These are phyloP conservation scores for Drosophila bocki DNA, from an alignment of 1,140 invertebrate species.

Conservation along the genomic window DNA sequence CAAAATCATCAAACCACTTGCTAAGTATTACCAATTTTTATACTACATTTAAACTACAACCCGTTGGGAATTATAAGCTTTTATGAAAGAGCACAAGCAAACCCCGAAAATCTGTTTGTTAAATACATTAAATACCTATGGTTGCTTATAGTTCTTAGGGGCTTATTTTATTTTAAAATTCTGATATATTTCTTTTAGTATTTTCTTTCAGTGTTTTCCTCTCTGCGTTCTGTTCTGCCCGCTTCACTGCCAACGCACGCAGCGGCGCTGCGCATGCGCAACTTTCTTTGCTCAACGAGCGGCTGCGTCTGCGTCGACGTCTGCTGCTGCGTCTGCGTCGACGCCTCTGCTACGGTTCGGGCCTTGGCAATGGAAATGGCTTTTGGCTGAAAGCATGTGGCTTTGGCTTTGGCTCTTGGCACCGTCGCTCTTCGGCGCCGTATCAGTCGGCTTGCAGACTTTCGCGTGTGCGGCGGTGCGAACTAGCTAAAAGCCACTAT, in stretches of 20 bases:
- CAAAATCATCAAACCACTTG: no score
- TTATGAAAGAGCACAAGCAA: no score
- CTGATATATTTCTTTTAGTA: no score
- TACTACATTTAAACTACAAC: no score
- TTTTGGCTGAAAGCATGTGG: slow-evolving; percentile 19
- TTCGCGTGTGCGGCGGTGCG: slow-evolving; percentile 77
- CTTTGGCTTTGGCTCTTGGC: slow-evolving; percentile 19
- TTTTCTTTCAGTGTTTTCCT: background rate
- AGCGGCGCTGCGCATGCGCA: slow-evolving; percentile 59
- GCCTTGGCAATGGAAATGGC: slow-evolving; percentile 30
- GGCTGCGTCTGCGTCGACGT: slow-evolving; percentile 16
- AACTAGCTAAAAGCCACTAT: slow-evolving; percentile 29
- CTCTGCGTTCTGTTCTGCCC: slow-evolving; percentile 31
- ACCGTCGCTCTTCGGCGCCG: slow-evolving; percentile 53
- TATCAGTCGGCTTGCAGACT: slow-evolving; percentile 81
- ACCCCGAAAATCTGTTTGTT: no score
- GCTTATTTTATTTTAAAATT: no score
- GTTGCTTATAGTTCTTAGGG: no score
- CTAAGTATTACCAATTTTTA: no score
- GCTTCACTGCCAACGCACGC: slow-evolving; percentile 31
- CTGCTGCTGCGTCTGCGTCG: slow-evolving; percentile 3
- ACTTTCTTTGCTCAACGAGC: slow-evolving; percentile 55
- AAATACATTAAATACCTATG: no score
- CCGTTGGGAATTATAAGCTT: no score
- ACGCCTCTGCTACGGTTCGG: slow-evolving; percentile 26